Conservation (phyloP, 2,113 vertebrate species). For the Barbus barbus region DNA sequence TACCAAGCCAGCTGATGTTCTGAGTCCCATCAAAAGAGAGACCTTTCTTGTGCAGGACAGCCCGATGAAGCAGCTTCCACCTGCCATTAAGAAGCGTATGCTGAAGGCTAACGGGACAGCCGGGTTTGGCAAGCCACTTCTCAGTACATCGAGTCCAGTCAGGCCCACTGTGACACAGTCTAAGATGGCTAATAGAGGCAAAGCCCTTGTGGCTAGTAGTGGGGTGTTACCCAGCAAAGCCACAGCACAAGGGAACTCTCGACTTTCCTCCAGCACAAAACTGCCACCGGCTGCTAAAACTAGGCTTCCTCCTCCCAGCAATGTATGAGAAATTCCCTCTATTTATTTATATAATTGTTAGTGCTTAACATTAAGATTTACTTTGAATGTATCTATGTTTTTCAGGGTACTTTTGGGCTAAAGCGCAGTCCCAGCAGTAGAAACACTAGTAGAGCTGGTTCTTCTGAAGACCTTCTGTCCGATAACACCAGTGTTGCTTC, state of each 20-base stretch:
- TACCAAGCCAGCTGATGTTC: constrained; percentile 54
- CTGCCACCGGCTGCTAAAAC: constrained; percentile 69
- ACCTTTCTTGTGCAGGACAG: constrained; percentile 83
- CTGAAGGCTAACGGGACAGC: constrained; percentile 39
- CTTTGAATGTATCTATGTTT: neutral
- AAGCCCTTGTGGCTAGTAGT: constrained; percentile 42
- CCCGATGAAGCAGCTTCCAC: constrained; percentile 70
- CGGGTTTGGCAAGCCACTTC: constrained; percentile 38
- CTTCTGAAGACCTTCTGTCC: constrained; percentile 70
- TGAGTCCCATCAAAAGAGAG: constrained; percentile 84
- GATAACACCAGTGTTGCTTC: constrained; percentile 72
- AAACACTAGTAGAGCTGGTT: constrained; percentile 61
- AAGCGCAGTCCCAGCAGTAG: constrained; percentile 58
- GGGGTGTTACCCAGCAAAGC: constrained; percentile 68
- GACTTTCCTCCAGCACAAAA: constrained; percentile 46
- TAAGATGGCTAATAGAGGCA: constrained; percentile 57
- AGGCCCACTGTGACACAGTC: constrained; percentile 51
- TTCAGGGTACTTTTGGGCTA: constrained; percentile 64
- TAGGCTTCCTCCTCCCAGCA: constrained; percentile 60
- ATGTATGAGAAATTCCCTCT: constrained; percentile 47
- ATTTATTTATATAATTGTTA: neutral
- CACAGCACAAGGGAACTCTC: constrained; percentile 27
- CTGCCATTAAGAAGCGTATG: constrained; percentile 64
- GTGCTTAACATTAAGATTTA: neutral
- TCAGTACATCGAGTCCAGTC: constrained; percentile 70